Evolutionary conservation across 2,797 vertebrate genomes (phyloP), one percentile per base, ranked within the genome.

Genomic region (Delichon dasypus): DNA sequence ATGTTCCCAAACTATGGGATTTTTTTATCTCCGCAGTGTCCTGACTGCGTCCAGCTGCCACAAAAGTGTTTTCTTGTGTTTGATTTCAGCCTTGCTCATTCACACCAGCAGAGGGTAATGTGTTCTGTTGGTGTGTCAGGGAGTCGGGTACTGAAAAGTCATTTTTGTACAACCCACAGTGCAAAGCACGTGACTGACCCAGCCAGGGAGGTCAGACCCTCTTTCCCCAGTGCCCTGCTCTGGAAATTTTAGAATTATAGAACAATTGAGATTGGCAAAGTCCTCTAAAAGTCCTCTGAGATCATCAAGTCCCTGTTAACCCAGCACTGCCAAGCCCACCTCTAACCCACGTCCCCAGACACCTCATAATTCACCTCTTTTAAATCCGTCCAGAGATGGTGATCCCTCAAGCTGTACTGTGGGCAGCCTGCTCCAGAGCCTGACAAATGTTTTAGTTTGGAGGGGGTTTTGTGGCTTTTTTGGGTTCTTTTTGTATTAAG

Each of bases 71-170:
- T 54, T 51, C 36, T 60, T 16, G 10, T 79, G 22, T 20, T 80
- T 85, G 13, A 40, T 65, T 85, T 85, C 51, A 47, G 13, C 30
- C 36, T 68, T 32, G 15, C 21, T 73, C 36, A 11, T 40, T 54
- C 67, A 10, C 32, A 32, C 12, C 23, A 64, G 30, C 16, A 82
- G 26, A 75, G 8, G 0, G 0, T 9, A 42, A 17, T 23, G 8
- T 1, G 0, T 57, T 53, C 4, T 4, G 7, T 3, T 21, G 13
- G 7, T 29, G 27, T 16, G 30, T 21, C 0, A 0, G 30, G 44
- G 29, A 38, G 21, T 2, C 27, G 19, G 40, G 36, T 7, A 26
- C 68, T 81, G 58, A 74, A 89, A 73, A 74, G n/a, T 9, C n/a
- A 73, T 36, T 86, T 86, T 47, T 22, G 9, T 64, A 8, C 6